Base-by-base conservation (phyloP, 2,888 invertebrate species). In the Pseudococcus viburni region DNA sequence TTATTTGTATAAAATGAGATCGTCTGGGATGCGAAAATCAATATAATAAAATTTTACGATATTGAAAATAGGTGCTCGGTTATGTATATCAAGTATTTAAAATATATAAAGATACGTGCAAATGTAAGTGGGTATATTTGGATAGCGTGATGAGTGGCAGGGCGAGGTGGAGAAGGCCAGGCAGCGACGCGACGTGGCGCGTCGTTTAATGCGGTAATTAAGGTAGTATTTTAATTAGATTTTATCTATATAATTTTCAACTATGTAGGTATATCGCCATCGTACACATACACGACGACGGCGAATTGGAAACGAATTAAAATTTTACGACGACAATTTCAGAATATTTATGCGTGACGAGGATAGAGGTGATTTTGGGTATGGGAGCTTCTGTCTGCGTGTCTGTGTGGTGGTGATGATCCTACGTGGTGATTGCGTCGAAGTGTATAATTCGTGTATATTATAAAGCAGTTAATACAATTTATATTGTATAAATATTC, bases 31-130 rank as follows among this genome's bases (percentile, higher is more conserved):
- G 15, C 64, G 22, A 73, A 73, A 73, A 73, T 73, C 73, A 39
- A 73, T 73, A 73, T 73, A 73, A 73, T 73, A 73, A 73, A 73
- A 73, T 73, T 73, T 73, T 73, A 73, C 73, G 73, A 73, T 73
- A 39, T 15, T 17, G 73, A 33, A 73, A 73, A 5, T 17, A 42
- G 42, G 42, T 42, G 42, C 42, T 3, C 42, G 42, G 73, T 59
- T 33, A 19, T 42, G 42, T 42, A 42, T 15, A 15, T 51, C 11
- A 51, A 51, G 15, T 51, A 51, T 15, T 51, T 15, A 51, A 51
- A 15, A 51, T 51, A 51, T 51, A 51, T 51, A 51, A 51, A 51
- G 12, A 51, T 51, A 51, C 0, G 51, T 51, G 42, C 42, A 9
- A 42, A 5, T 42, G 42, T 42, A 9, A 42, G 42, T 42, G 11